Evolutionary conservation across 2,797 vertebrate species (phyloP).

Genomic region (Nyctalus aviator): DNA sequence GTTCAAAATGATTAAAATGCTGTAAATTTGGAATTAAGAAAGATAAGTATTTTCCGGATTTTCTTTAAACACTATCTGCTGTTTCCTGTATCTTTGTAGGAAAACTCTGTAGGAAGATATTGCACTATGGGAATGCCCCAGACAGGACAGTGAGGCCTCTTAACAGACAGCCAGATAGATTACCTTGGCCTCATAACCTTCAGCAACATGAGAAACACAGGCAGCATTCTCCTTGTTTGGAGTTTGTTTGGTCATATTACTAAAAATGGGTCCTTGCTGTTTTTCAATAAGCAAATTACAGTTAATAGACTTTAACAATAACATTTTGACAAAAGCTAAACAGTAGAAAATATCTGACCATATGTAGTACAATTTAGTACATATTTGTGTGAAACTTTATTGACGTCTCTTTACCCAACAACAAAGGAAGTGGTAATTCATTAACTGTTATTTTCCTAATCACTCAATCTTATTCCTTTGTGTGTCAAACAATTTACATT

Average conservation of each 20-base stretch:
- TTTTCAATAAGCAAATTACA: constrained; percentile 5
- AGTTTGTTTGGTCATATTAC: not conserved
- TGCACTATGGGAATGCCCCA: not conserved
- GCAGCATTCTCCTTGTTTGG: not conserved
- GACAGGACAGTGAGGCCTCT: not conserved
- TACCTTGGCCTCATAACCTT: not conserved
- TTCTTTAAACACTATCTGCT: not conserved
- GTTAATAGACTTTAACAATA: not conserved
- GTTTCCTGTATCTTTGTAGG: not conserved
- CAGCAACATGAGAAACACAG: too few relatives aligned
- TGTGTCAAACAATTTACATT: not conserved
- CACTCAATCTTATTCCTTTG: not conserved
- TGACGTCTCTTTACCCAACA: not conserved
- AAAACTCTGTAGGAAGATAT: not conserved
- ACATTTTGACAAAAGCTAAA: constrained; percentile 16
- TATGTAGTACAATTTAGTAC: not conserved
- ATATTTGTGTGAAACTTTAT: not conserved
- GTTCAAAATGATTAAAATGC: constrained; percentile 32
- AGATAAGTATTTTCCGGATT: not conserved
- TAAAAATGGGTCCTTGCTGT: not conserved
- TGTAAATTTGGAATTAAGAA: not conserved
- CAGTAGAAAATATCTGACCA: not conserved
- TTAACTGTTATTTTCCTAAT: not conserved
- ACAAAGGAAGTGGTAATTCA: not conserved
- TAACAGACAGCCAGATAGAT: not conserved